These are phyloP conservation scores for Upupa epops DNA, from an alignment of 2,113 vertebrate genomes.

Conservation along the genomic window DNA sequence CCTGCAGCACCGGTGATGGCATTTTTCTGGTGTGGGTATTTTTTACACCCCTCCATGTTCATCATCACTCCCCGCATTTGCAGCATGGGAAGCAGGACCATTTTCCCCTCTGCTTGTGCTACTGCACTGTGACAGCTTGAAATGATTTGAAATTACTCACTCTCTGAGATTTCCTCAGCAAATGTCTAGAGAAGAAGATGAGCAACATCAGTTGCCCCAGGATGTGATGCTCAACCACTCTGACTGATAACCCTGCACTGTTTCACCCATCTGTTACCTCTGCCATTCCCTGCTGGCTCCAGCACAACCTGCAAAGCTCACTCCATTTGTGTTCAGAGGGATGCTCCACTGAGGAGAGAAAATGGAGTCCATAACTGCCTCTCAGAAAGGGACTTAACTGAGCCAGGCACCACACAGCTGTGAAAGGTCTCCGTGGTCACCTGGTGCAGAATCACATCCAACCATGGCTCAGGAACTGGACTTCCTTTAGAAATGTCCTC, in stretches of 20 bases:
- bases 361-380: accelerated
- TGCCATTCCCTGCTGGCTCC: neutral
- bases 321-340: neutral
- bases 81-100: neutral
- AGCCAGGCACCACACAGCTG: neutral
- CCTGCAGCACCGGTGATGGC: neutral
- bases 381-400: neutral
- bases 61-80: neutral
- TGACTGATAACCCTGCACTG: neutral
- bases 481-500: neutral
- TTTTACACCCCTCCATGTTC: neutral
- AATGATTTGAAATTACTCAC: neutral
- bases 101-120: neutral
- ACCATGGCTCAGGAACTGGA: accelerated
- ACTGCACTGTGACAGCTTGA: neutral
- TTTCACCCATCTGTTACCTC: neutral
- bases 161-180: neutral
- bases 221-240: neutral
- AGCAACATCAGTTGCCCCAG: neutral
- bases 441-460: accelerated
- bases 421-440: neutral
- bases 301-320: neutral
- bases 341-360: neutral
- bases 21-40: neutral
- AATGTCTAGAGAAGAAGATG: neutral